Base-by-base conservation (phyloP, 2,888 invertebrate genomes). In the Cantharis flavilabris region DNA sequence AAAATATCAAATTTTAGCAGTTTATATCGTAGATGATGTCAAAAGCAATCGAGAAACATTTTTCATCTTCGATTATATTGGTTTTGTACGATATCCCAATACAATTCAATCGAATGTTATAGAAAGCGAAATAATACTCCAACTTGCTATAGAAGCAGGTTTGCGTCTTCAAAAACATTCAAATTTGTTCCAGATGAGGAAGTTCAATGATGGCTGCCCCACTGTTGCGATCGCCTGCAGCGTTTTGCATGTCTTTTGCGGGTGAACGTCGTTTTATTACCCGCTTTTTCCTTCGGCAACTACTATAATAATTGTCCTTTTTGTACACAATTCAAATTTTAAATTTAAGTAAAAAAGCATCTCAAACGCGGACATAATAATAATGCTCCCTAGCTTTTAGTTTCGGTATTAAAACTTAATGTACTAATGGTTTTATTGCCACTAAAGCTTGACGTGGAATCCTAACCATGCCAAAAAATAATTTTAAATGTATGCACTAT, bases 181-280 rank as follows among this genome's bases (percentile, higher is more conserved):
- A 83, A 82, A 84, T 85, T 84, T 83, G 83, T 85, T 84, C 82
- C 86, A 81, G 82, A 79, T 81, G 84, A 83, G 80, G 79, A 81
- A 77, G 77, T 84, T 83, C 84, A 83, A 84, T 86, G 84, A 86
- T 86, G 86, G 86, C 85, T 83, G 85, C 82, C 80, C 76, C 78
- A 62, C 71, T 77, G 73, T 75, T 72, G 80, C 80, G 81, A 83
- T 82, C 83, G 83, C 84, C 81, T 78, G 80, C 80, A 82, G 83
- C 83, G 83, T 81, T 84, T 84, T 84, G 84, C 84, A 84, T 84
- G 84, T 83, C 83, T 83, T 84, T 84, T 83, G 82, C 83, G 83
- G 82, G 81, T 79, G 80, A 80, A 79, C 79, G 81, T 77, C 79
- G 80, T 80, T 79, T 77, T 81, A 82, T 80, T 82, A 80, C 80